These are phyloP conservation scores for Zeugodacus cucurbitae DNA, from an alignment of 1,140 invertebrate species.

Conservation along the genomic window DNA sequence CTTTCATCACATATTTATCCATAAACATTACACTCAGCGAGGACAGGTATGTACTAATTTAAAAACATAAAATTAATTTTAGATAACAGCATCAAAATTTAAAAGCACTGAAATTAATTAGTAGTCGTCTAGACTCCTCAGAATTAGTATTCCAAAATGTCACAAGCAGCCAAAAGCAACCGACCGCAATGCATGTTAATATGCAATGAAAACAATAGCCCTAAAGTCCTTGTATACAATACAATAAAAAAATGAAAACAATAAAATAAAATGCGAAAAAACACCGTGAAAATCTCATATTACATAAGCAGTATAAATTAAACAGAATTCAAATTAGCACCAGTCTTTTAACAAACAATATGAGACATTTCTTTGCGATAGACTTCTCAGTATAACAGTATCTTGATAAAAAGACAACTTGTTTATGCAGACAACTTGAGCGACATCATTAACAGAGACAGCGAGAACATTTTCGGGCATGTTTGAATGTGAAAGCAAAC, in stretches of 20 bases:
- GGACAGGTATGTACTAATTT: no score
- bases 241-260: neutral
- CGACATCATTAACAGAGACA: neutral
- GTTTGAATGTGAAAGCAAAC: neutral
- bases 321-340: neutral
- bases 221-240: neutral
- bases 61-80: no score
- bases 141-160: neutral
- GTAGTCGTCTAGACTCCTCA: neutral
- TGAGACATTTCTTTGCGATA: no score
- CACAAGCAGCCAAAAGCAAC: neutral
- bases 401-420: neutral
- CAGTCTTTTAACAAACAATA: neutral
- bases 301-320: neutral
- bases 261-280: neutral
- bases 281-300: neutral
- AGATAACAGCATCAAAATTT: no score
- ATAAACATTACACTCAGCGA: no score
- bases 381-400: no score
- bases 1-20: no score
- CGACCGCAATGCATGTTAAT: neutral
- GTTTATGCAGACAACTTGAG: neutral
- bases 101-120: no score
- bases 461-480: neutral
- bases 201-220: neutral